Evolutionary conservation across 2,888 invertebrate genomes (phyloP).

Genomic region (Philaethria dido): DNA sequence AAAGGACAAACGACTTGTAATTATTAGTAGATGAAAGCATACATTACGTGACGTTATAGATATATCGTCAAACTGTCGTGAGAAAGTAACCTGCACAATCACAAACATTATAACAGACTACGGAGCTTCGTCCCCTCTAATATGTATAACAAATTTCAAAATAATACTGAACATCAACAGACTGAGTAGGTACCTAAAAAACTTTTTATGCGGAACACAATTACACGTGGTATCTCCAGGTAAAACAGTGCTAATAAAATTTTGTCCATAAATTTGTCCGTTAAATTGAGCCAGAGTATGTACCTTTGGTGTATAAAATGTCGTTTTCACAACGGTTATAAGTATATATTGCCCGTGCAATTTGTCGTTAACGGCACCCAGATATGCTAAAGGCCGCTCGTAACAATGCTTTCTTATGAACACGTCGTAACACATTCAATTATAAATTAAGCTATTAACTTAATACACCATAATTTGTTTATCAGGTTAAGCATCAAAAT

Average conservation of each 20-base stretch:
- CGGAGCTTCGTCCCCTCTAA: constrained; percentile 40
- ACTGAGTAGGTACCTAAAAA: constrained; percentile 19
- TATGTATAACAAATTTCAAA: constrained; percentile 40
- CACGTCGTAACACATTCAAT: constrained; percentile 78
- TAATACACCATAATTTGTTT: constrained; percentile 83
- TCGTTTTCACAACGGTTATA: constrained; percentile 43
- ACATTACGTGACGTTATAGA: constrained; percentile 31
- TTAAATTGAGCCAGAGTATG: constrained; percentile 56
- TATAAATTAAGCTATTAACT: constrained; percentile 84
- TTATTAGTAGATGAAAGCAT: constrained; percentile 54
- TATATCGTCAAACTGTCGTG: constrained; percentile 40
- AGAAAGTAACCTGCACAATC: constrained; percentile 50
- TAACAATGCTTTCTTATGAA: constrained; percentile 77
- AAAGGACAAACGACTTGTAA: constrained; percentile 50
- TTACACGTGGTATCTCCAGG: constrained; percentile 50
- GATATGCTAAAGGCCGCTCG: constrained; percentile 67
- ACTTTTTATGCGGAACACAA: constrained; percentile 42
- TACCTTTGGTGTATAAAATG: constrained; percentile 54
- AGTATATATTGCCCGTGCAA: constrained; percentile 59
- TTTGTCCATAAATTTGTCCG: constrained; percentile 58
- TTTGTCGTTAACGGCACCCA: constrained; percentile 67
- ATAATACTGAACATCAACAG: constrained; percentile 37
- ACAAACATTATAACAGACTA: constrained; percentile 52
- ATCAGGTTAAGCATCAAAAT: constrained; percentile 83
- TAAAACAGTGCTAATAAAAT: constrained; percentile 58